These are phyloP conservation scores for Synergus gifuensis DNA, from an alignment of 2,888 invertebrate genomes.

Conservation along the genomic window DNA sequence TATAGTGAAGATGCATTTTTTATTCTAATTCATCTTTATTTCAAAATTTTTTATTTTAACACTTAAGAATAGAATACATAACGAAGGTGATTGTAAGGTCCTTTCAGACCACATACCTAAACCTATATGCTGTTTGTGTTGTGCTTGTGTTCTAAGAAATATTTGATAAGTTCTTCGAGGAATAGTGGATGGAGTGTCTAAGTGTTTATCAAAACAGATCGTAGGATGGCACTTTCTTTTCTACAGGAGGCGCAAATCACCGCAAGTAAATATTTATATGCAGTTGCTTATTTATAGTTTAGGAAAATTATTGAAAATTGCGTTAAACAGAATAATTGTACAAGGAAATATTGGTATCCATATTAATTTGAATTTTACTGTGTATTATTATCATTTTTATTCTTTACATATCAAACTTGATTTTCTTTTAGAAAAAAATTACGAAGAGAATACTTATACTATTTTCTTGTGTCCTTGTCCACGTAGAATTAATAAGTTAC, in stretches of 20 bases:
- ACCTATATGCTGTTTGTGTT: not conserved
- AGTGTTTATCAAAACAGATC: slow-evolving; percentile 68
- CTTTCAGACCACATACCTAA: not conserved
- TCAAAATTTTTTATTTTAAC: not conserved
- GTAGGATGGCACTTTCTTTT: slow-evolving; percentile 75
- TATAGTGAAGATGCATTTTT: slow-evolving; percentile 1
- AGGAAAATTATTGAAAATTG: not conserved
- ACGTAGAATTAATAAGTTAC: too few relatives aligned
- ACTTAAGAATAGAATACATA: not conserved
- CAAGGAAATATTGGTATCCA: not conserved
- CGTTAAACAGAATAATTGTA: not conserved
- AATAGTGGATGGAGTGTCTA: slow-evolving; percentile 70
- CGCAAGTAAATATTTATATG: slow-evolving; percentile 65
- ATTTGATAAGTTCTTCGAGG: slow-evolving; percentile 11
- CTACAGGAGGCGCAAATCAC: slow-evolving; percentile 72
- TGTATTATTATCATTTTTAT: too few relatives aligned
- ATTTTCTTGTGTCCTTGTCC: too few relatives aligned
- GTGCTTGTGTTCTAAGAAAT: slow-evolving; percentile 26
- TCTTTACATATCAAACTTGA: too few relatives aligned
- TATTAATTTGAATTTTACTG: too few relatives aligned
- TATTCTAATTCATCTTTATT: not conserved
- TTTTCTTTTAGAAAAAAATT: too few relatives aligned
- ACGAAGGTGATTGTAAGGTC: not conserved
- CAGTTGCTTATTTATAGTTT: not conserved
- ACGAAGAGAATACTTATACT: too few relatives aligned